phyloP scores from a whole-genome alignment of 2,113 vertebrate species.

The Calonectris borealis region DNA sequence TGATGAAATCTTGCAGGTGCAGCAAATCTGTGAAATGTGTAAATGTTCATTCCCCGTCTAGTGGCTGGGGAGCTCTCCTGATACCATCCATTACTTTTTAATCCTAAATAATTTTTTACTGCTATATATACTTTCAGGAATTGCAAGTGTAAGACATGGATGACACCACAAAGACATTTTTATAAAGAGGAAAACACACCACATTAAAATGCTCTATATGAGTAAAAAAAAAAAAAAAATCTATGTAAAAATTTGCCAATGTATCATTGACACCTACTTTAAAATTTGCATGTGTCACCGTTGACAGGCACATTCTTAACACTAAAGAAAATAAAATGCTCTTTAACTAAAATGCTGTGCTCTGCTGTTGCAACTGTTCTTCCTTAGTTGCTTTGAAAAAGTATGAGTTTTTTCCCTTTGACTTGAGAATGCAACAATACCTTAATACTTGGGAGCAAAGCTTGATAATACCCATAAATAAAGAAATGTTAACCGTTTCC shows the following conservation, averaged over 20 bases:
- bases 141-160: neutral
- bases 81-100: constrained; percentile 23
- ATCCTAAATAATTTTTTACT: constrained; percentile 31
- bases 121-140: neutral
- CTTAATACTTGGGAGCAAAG: neutral
- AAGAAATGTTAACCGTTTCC: neutral
- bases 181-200: neutral
- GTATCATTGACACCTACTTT: neutral
- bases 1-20: constrained; percentile 4
- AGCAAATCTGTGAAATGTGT: neutral
- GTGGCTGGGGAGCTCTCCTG: neutral
- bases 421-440: neutral
- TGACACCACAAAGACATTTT: neutral
- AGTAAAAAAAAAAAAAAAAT: too few species aligned
- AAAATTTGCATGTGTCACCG: neutral
- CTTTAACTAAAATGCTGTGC: neutral
- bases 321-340: neutral
- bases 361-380: neutral
- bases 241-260: neutral
- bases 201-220: neutral
- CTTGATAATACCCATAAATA: neutral
- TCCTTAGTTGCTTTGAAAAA: neutral
- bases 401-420: neutral
- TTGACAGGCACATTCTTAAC: neutral
- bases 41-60: neutral